Evolutionary conservation across 2,888 invertebrate genomes (phyloP), one percentile per base, ranked within the genome.

Genomic region (Trisateles emortualis): DNA sequence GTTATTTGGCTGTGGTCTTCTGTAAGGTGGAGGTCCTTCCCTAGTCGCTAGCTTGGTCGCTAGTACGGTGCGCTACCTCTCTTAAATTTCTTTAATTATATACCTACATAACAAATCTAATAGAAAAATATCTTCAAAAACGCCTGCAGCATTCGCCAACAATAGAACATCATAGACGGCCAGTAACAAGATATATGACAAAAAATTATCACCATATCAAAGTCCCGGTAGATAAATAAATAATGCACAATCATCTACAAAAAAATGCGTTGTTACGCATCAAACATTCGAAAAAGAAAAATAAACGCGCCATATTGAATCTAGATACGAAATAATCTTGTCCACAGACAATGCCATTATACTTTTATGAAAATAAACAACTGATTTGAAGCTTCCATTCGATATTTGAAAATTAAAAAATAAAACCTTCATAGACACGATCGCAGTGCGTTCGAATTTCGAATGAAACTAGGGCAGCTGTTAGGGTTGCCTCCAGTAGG

Each of bases 271-370:
- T 69, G 72, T 74, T 72, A 73, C 73, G 71, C 74, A 70, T 72
- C 78, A 78, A 79, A 79, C 79, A 79, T 82, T 79, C 59, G 78
- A 78, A 81, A 26, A 83, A 88, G 87, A 78, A 73, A 71, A 71
- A 73, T 66, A 64, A 58, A 62, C 54, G 50, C 59, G 46, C 83
- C 83, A 77, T 78, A 81, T 82, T 83, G 84, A 88, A n/a, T 88
- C 86, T 72, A 85, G 86, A 88, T 87, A 85, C 77, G 78, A 72
- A 72, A 76, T 73, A 81, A 71, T 82, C 85, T 83, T 87, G 88
- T 89, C 86, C 84, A 83, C 90, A 86, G 86, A 92, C 92, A 92
- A 92, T 92, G 87, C 84, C 71, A 88, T 87, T 88, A 87, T 90
- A 55, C 71, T 87, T n/a, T n/a, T 79, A 78, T 67, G 76, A 84